Base-by-base conservation (phyloP, 64 coral and sea anemone species). In the Montipora efflorescens region DNA sequence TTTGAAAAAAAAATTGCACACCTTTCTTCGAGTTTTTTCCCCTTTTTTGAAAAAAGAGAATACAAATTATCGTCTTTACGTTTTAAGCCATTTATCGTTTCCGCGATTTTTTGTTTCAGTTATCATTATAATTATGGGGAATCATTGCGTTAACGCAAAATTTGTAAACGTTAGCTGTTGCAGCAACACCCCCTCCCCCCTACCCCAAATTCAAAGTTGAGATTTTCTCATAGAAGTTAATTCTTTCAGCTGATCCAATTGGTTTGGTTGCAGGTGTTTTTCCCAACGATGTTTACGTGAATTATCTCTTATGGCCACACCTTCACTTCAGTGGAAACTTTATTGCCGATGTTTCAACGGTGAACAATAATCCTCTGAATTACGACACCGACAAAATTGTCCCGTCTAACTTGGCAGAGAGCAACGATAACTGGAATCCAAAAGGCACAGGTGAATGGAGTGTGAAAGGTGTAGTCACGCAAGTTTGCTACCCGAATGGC, bases 291-390 rank as follows among this genome's bases (percentile, higher is more conserved):
- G 78, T 78, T 22, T 87, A 93, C 75, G 79, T 80, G 59, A 87
- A n/a, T 23, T 93, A 93, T 19, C 46, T 93, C 4, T 36, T 87
- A 1, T 28, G 44, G 51, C 91, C 91, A 87, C 91, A 82, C 18
- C 74, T 93, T 70, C 80, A 82, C 51, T 93, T 93, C 25, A 87
- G 5, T 73, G 91, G 91, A 14, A 80, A 58, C 8, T 93, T 71
- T 14, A 55, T 47, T 19, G 43, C 83, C 8, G 91, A 93, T 48
- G 75, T 87, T 7, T 69, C 74, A 64, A 87, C 91, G 0, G 61
- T 93, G 3, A 93, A 93, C 46, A 93, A 93, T 71, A 8, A 64
- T 50, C 72, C 61, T 5, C 21, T n/a, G 5, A 87, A 87, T 48
- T 93, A 69, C 61, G 23, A 93, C 22, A 79, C 83, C 7, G 75